Percentiles rank a stretch among this genome's conserved stretches.
These are phyloP conservation scores for Neocloeon triangulifer DNA, from an alignment of 1,140 invertebrate genomes.

Conservation along the genomic window DNA sequence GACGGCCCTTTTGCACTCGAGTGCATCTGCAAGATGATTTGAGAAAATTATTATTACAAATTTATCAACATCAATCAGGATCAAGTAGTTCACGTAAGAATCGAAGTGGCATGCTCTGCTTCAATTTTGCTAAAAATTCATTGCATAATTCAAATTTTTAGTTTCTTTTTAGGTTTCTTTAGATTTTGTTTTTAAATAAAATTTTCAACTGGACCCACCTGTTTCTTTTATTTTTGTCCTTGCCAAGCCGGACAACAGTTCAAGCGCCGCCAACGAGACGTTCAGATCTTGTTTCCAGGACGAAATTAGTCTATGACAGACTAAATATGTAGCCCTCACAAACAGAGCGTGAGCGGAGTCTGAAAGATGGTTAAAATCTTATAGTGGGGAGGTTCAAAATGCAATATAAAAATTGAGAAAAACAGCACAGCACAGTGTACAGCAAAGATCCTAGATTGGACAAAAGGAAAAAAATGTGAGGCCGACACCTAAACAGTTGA, in stretches of 20 bases:
- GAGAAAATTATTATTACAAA: too few species aligned
- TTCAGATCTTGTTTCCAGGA: constrained; percentile 93
- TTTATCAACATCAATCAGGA: neutral
- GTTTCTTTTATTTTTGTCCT: constrained; percentile 63
- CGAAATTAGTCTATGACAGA: constrained; percentile 82
- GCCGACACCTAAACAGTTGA: too few species aligned
- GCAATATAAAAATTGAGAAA: constrained; percentile 1
- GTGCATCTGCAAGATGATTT: constrained; percentile 32
- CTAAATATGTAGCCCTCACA: constrained; percentile 73
- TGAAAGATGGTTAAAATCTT: constrained; percentile 16
- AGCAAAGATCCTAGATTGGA: constrained; percentile 2
- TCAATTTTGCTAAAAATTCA: constrained; percentile 3
- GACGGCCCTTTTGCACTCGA: constrained; percentile 79
- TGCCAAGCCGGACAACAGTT: constrained; percentile 72
- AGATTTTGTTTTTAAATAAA: constrained; percentile 7
- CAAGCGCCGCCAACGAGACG: constrained; percentile 78
- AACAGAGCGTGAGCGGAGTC: constrained; percentile 70
- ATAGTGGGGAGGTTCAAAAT: constrained; percentile 1
- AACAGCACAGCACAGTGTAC: neutral
- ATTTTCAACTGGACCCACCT: constrained; percentile 25
- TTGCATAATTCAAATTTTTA: neutral
- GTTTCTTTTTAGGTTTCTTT: too few species aligned
- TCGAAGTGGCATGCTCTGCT: constrained; percentile 2
- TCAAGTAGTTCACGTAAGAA: constrained; percentile 1
- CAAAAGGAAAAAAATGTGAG: constrained; percentile 7